Base-by-base conservation (phyloP, 1,140 invertebrate species). In the Papilio machaon region DNA sequence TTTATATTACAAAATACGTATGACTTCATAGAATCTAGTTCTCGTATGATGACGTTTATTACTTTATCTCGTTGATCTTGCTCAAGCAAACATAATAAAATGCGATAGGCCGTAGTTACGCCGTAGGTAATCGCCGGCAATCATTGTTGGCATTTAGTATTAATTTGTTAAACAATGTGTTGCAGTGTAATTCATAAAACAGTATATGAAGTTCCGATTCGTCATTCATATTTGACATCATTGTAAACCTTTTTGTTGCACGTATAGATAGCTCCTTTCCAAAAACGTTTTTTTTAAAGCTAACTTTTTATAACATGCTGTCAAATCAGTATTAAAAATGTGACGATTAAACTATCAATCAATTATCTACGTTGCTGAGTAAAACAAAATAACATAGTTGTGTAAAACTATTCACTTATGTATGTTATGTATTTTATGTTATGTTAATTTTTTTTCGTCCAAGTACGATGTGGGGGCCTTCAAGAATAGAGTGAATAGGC, bases 41-140 rank as follows among this genome's bases (percentile, higher is more conserved):
- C 19, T 74, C 73, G 73, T 49, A 11, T 74, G 73, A 74, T 74
- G 73, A 74, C 19, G 73, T 74, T 74, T 74, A 74, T 74, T 19
- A 23, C 73, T 74, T 74, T 74, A 74, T 74, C 73, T 74, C 46
- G 73, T 49, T 74, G 38, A 74, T 74, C 73, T 38, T 17, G 17
- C 73, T 23, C 46, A 47, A 74, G 73, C 73, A 74, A 74, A 74
- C 73, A 74, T 74, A 76, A 76, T 76, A 76, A 76, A 76, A 76
- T 76, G 47, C 74, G 74, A 76, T 76, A 76, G 74, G 74, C 74
- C 74, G 49, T 49, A 76, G 49, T 47, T 76, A 76, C 46, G 74
- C 49, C 47, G 23, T 76, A 54, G 47, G 74, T 47, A 76, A 76
- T 75, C 74, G 47, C 74, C 19, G 74, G 47, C 49, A 75, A 54